Evolutionary conservation across 2,113 vertebrate genomes (phyloP), one percentile per base, ranked within the genome.

Genomic region (Anas platyrhynchos): DNA sequence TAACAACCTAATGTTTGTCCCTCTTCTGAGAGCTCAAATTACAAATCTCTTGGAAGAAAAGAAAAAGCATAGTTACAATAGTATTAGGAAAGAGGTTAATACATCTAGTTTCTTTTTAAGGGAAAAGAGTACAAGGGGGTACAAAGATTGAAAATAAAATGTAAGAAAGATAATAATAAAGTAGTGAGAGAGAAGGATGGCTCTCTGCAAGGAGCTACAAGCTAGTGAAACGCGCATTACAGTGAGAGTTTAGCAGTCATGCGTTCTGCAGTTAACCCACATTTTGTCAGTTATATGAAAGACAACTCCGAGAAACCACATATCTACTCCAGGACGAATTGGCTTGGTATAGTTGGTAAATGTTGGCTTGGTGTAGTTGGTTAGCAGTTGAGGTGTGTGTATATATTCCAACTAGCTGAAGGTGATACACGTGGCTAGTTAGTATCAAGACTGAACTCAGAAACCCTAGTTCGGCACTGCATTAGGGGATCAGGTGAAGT

Each of bases 41-140:
- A 31, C 16, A 34, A 41, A 67, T 62, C 20, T 26, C 32, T 72
- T 71, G 22, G 32, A 88, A 86, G 4, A 55, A 6, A 11, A 3
- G 0, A 36, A 38, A 18, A 55, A 79, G 1, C 12, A n/a, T 69
- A 0, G 1, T 63, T 90, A 16, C 14, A 48, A 0, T 38, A 11
- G 29, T 48, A 25, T 25, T 88, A 34, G 13, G 36, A 9, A 62
- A 20, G 9, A 82, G 11, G 3, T 16, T 88, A 43, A 44, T 75
- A 71, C 46, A 2, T 17, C 75, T 4, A 75, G 25, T 9, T 65
- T 13, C 71, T 75, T n/a, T 44, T 55, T 15, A 52, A 50, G 7
- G 66, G 50, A 44, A 52, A 46, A 58, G 17, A 71, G 22, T 72
- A 16, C 34, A 54, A 75, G 38, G 6, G 31, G 29, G 62, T 71